Conservation (phyloP, 2,888 invertebrate genomes). For the Habrosyne pyritoides region DNA sequence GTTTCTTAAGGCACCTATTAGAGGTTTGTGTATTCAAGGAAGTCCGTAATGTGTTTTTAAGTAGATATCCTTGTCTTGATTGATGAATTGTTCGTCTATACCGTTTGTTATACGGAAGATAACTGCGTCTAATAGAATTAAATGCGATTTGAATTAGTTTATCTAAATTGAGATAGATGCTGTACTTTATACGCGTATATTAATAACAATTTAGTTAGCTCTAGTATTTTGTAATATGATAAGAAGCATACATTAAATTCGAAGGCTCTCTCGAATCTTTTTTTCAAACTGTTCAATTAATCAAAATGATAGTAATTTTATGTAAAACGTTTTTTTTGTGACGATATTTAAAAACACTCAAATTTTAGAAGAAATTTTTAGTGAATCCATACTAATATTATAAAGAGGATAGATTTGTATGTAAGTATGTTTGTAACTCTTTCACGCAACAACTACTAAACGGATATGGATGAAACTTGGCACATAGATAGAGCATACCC, state of each 20-base stretch:
- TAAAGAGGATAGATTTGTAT: too few species aligned
- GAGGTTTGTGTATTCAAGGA: constrained; percentile 52
- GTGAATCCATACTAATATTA: too few species aligned
- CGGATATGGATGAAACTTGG: too few species aligned
- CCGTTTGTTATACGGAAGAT: constrained; percentile 58
- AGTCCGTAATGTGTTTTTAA: constrained; percentile 73
- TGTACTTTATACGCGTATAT: constrained; percentile 10
- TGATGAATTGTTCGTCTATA: constrained; percentile 67
- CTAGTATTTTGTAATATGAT: background rate
- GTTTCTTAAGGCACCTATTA: constrained; percentile 31
- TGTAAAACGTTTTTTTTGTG: background rate
- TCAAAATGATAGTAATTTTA: too few species aligned
- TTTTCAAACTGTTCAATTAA: background rate
- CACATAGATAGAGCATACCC: too few species aligned
- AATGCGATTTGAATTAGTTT: constrained; percentile 70
- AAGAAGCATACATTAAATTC: background rate
- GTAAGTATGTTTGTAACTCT: too few species aligned
- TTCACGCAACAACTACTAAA: too few species aligned
- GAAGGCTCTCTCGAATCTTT: background rate
- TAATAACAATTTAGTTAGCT: background rate
- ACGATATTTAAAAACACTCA: too few species aligned
- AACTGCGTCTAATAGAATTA: constrained; percentile 52
- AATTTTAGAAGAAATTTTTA: too few species aligned
- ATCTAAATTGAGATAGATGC: constrained; percentile 75
- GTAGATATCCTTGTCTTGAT: constrained; percentile 77